These are phyloP conservation scores for Drosophila anomalata DNA, from an alignment of 2,888 invertebrate species.

Conservation along the genomic window DNA sequence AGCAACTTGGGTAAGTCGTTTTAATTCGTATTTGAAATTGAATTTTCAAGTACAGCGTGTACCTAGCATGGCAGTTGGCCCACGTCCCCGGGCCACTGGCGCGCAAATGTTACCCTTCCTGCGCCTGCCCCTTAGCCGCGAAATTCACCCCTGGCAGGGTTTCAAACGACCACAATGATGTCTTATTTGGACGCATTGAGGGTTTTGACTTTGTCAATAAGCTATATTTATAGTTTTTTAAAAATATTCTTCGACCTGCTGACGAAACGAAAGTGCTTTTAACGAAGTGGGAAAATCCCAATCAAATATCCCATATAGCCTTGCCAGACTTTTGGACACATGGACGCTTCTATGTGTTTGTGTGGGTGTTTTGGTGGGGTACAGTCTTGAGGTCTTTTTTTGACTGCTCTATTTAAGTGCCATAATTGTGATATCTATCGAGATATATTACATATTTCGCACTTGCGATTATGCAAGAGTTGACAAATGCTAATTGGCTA, in stretches of 20 bases:
- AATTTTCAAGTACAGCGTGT: conserved; percentile 70
- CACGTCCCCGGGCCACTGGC: conserved; percentile 37
- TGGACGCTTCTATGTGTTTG: neutral
- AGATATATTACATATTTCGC: neutral
- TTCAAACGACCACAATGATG: neutral
- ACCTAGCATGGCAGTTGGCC: conserved; percentile 40
- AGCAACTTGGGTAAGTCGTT: conserved; percentile 37
- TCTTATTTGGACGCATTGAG: neutral
- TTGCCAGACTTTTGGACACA: conserved; percentile 31
- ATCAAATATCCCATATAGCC: conserved; percentile 25
- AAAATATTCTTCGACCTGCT: conserved; percentile 25
- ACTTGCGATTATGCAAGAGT: neutral
- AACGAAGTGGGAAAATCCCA: conserved; percentile 50
- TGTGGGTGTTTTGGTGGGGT: conserved; percentile 44
- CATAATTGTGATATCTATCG: neutral
- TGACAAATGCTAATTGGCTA: neutral
- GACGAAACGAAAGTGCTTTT: conserved; percentile 47
- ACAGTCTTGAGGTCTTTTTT: conserved; percentile 43
- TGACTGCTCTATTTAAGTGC: too few relatives aligned
- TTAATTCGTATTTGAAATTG: conserved; percentile 66
- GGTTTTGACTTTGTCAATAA: neutral
- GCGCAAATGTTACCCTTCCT: conserved; percentile 30
- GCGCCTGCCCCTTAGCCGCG: neutral
- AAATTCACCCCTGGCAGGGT: neutral
- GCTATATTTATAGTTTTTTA: neutral